These are phyloP conservation scores for Cordilura impudica DNA, from an alignment of 2,888 invertebrate species.

Conservation along the genomic window DNA sequence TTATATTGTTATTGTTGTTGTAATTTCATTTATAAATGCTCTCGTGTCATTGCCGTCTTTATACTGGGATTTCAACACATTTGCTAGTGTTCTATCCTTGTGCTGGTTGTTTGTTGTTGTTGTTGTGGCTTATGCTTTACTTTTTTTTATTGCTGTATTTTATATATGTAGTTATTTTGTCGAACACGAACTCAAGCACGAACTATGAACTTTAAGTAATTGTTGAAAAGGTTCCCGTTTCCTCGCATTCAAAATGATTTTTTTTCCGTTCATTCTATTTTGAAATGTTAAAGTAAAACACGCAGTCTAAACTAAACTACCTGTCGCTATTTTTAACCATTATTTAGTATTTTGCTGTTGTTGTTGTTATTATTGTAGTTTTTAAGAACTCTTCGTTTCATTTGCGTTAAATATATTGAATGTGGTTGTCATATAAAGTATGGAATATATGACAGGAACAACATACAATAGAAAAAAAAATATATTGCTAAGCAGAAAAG, in stretches of 20 bases:
- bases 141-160: not conserved
- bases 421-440: slow-evolving; percentile 35
- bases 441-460: slow-evolving; percentile 23
- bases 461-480: not conserved
- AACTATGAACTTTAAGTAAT: slow-evolving; percentile 61
- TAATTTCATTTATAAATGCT: slow-evolving; percentile 27
- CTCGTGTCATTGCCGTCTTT: slow-evolving; percentile 58
- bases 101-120: slow-evolving; percentile 25
- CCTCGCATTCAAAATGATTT: not conserved
- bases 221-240: slow-evolving; percentile 42
- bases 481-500: slow-evolving; percentile 14
- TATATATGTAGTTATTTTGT: slow-evolving; percentile 43
- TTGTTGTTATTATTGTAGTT: not conserved
- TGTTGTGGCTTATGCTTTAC: slow-evolving; percentile 26
- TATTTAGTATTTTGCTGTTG: slow-evolving; percentile 1
- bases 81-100: slow-evolving; percentile 25
- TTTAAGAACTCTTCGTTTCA: not conserved
- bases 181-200: slow-evolving; percentile 60
- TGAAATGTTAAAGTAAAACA: slow-evolving; percentile 20
- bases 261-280: not conserved
- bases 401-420: slow-evolving; percentile 1
- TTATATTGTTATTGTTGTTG: slow-evolving; percentile 4
- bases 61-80: slow-evolving; percentile 54
- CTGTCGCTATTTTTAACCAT: slow-evolving; percentile 33
- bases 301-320: slow-evolving; percentile 40